Conservation (phyloP, 1,140 invertebrate genomes). For the Pararge aegeria region DNA sequence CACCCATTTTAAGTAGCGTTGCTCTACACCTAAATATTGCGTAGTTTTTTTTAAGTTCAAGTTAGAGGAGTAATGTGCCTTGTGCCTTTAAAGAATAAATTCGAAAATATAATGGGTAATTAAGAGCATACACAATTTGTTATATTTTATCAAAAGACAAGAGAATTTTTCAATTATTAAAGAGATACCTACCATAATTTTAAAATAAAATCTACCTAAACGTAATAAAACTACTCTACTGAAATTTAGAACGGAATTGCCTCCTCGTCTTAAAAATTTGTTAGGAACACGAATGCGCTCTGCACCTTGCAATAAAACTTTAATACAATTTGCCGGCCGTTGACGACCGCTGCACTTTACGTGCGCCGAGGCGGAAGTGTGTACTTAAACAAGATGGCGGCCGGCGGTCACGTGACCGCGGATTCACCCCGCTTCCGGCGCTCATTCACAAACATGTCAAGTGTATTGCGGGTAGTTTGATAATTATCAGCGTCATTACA, state of each 20-base stretch:
- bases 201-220: background rate
- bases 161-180: too few species aligned
- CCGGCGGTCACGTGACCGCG: slow-evolving; percentile 64
- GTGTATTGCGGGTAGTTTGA: slow-evolving; percentile 70
- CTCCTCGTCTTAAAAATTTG: slow-evolving; percentile 35
- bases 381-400: slow-evolving; percentile 74
- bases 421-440: slow-evolving; percentile 72
- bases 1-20: too few species aligned
- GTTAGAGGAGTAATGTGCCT: too few species aligned
- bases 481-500: slow-evolving; percentile 69
- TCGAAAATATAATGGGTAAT: too few species aligned
- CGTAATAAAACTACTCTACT: background rate
- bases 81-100: too few species aligned
- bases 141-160: too few species aligned
- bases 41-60: too few species aligned
- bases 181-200: background rate
- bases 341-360: slow-evolving; percentile 55
- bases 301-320: slow-evolving; percentile 49
- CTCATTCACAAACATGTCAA: slow-evolving; percentile 70
- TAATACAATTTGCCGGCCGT: slow-evolving; percentile 48
- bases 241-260: slow-evolving; percentile 17
- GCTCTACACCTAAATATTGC: too few species aligned
- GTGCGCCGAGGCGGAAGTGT: slow-evolving; percentile 60
- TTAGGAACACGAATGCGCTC: slow-evolving; percentile 39
- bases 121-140: too few species aligned